Evolutionary conservation across 2,113 vertebrate species (phyloP).

Genomic region (Carollia perspicillata): DNA sequence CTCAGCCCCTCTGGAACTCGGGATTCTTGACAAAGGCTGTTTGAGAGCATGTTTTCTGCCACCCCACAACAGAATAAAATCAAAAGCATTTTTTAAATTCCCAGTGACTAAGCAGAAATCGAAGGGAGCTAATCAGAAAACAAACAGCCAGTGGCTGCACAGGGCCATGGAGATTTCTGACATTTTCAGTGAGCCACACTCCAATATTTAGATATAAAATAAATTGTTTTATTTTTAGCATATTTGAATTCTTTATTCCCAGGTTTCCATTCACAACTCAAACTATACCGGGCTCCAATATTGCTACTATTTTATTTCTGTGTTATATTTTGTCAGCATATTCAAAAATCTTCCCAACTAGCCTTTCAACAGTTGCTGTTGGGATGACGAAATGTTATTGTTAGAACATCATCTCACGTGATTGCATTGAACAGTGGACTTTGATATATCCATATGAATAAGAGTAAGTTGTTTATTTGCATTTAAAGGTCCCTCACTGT

Average conservation of each 20-base stretch:
- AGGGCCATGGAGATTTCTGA: not conserved
- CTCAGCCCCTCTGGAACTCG: not conserved
- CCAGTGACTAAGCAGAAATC: not conserved
- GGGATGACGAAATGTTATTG: not conserved
- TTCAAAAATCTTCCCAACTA: not conserved
- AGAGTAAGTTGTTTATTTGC: constrained; percentile 15
- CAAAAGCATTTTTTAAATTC: constrained; percentile 7
- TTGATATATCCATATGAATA: not conserved
- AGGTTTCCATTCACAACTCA: not conserved
- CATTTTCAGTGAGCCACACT: not conserved
- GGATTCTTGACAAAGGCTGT: not conserved
- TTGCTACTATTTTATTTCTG: not conserved
- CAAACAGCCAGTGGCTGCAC: not conserved
- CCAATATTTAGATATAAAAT: not conserved
- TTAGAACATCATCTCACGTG: constrained; percentile 14
- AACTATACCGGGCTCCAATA: not conserved
- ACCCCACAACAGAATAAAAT: constrained; percentile 14
- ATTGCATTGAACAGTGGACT: not conserved
- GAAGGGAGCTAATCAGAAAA: constrained; percentile 26
- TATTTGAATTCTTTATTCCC: not conserved
- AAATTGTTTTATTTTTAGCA: not conserved
- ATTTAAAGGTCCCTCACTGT: not conserved
- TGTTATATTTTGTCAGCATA: not conserved
- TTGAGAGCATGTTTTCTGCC: not conserved
- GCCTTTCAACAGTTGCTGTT: not conserved